Percentiles rank a stretch among this genome's conserved stretches.
Evolutionary conservation across 2,888 invertebrate genomes (phyloP).

Genomic region (Cordilura impudica): DNA sequence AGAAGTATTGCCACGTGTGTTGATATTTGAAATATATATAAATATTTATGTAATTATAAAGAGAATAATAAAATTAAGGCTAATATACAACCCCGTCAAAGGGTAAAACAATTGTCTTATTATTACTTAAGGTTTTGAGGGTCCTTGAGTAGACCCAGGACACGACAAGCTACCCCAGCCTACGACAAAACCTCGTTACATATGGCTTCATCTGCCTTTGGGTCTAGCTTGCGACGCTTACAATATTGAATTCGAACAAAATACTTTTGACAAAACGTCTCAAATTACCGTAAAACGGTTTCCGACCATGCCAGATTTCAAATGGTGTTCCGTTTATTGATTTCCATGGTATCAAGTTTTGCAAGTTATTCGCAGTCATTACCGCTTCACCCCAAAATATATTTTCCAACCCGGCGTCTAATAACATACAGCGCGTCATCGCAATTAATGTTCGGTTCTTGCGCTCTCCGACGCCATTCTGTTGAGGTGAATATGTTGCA

Average conservation of each 20-base stretch:
- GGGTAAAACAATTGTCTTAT: no score
- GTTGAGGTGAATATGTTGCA: slow-evolving; percentile 54
- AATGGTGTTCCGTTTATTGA: slow-evolving; percentile 19
- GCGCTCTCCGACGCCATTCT: slow-evolving; percentile 60
- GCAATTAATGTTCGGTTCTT: slow-evolving; percentile 59
- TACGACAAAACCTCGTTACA: no score
- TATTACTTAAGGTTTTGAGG: no score
- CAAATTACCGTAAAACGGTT: slow-evolving; percentile 32
- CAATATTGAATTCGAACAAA: slow-evolving; percentile 51
- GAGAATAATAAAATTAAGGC: no score
- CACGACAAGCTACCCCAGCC: no score
- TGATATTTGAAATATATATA: no score
- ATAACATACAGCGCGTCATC: slow-evolving; percentile 41
- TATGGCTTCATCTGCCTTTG: slow-evolving; percentile 43
- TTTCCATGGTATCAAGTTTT: slow-evolving; percentile 25
- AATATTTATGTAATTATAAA: no score
- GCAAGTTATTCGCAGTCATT: slow-evolving; percentile 22
- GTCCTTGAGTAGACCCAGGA: no score
- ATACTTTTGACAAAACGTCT: slow-evolving; percentile 46
- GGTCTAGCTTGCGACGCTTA: slow-evolving; percentile 56
- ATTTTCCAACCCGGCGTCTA: slow-evolving; percentile 15
- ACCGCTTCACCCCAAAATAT: slow-evolving; percentile 30
- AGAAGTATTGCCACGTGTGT: no score
- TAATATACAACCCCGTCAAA: no score
- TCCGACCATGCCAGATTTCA: slow-evolving; percentile 18